Conservation (phyloP, 2,888 invertebrate species). For the Apamea monoglypha region DNA sequence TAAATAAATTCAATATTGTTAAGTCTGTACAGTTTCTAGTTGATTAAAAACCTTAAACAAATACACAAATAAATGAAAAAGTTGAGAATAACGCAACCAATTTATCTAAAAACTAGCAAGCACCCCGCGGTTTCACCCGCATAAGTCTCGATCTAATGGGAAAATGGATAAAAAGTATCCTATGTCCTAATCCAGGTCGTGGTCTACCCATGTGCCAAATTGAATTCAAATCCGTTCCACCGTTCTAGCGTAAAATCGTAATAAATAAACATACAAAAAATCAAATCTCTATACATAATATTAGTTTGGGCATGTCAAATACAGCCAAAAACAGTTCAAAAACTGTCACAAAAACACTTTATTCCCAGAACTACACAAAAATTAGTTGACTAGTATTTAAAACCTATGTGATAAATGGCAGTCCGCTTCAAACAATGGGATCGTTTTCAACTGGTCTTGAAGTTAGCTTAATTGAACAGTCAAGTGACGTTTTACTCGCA, state of each 20-base stretch:
- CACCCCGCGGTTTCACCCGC: not conserved
- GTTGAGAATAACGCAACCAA: too few species aligned
- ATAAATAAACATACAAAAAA: too few species aligned
- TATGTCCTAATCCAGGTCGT: not conserved
- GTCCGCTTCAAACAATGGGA: conserved; percentile 48
- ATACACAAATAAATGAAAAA: not conserved
- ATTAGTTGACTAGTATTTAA: conserved; percentile 35
- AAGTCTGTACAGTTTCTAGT: not conserved
- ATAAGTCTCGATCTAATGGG: not conserved
- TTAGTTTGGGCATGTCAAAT: not conserved
- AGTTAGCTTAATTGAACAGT: conserved; percentile 65
- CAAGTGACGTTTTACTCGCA: conserved; percentile 54
- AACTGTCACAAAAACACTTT: conserved; percentile 38
- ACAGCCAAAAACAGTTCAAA: conserved; percentile 29
- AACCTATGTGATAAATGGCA: conserved; percentile 37
- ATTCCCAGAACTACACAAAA: conserved; percentile 38
- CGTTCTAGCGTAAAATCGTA: not conserved
- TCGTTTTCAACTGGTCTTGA: conserved; percentile 50
- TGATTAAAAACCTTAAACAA: not conserved
- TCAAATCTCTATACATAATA: too few species aligned
- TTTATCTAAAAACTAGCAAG: too few species aligned
- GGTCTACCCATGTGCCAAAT: not conserved
- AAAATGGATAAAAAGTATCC: not conserved
- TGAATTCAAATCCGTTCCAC: not conserved
- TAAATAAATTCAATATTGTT: not conserved